Percentiles rank a stretch among this genome's conserved stretches.
Evolutionary conservation across 2,888 invertebrate species (phyloP).

Genomic region (Caenorhabditis doughertyi): DNA sequence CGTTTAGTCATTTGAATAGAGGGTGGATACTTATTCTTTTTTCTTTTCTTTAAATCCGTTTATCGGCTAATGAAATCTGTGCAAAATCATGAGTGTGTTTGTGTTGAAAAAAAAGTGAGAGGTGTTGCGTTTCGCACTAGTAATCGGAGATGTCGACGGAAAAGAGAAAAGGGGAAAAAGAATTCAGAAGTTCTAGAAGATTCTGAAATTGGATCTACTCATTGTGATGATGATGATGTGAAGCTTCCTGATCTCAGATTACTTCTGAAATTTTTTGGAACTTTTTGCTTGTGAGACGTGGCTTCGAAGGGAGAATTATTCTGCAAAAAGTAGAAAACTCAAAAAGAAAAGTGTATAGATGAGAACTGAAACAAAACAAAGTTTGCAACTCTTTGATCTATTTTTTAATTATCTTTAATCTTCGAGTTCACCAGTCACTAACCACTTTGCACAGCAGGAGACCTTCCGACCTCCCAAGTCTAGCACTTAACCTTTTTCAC

Average conservation of each 20-base stretch:
- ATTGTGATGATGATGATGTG: constrained; percentile 28
- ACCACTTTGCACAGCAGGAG: constrained; percentile 22
- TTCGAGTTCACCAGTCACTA: constrained; percentile 9
- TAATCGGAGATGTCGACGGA: constrained; percentile 40
- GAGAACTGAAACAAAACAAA: not conserved
- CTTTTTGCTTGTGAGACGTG: not conserved
- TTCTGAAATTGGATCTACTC: constrained; percentile 36
- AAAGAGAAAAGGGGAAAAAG: not conserved
- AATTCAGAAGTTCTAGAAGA: constrained; percentile 22
- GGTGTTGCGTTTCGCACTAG: constrained; percentile 60
- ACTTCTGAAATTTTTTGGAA: not conserved
- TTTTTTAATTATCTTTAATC: constrained; percentile 1
- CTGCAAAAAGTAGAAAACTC: not conserved
- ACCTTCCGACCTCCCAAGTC: not conserved
- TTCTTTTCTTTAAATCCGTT: not conserved
- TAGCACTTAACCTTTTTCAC: constrained; percentile 18
- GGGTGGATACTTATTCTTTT: not conserved
- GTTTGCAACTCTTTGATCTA: constrained; percentile 13
- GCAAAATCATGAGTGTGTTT: constrained; percentile 13
- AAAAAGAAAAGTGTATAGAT: not conserved
- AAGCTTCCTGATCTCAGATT: constrained; percentile 22
- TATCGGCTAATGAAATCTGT: constrained; percentile 47
- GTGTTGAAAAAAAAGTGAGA: constrained; percentile 17
- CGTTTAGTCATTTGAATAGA: constrained; percentile 11
- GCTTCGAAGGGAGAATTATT: not conserved